These are phyloP conservation scores for Hedychridium roseum DNA, from an alignment of 2,888 invertebrate species.

Conservation along the genomic window DNA sequence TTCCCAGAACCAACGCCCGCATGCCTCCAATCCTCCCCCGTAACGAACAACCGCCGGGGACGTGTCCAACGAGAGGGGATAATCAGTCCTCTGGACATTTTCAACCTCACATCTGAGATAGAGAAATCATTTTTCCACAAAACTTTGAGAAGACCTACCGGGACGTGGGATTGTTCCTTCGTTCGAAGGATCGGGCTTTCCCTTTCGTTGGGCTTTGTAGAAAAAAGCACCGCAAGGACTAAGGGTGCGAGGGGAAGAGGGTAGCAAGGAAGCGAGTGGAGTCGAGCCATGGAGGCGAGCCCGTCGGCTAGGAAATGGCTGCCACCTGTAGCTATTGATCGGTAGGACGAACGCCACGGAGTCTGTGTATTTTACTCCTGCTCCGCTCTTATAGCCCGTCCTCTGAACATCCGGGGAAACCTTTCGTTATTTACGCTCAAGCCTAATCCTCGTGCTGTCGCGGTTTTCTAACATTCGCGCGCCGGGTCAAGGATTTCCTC, in stretches of 20 bases:
- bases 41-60: constrained; percentile 11
- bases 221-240: constrained; percentile 9
- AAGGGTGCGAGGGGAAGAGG: constrained; percentile 12
- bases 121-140: neutral
- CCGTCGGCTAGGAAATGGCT: constrained; percentile 61
- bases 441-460: too few relatives aligned
- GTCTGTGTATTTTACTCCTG: constrained; percentile 31
- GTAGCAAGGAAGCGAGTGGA: constrained; percentile 2
- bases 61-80: too few relatives aligned
- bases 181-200: too few relatives aligned
- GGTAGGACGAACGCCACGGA: constrained; percentile 54
- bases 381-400: too few relatives aligned
- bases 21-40: constrained; percentile 9
- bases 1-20: constrained; percentile 11
- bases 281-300: constrained; percentile 16
- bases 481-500: too few relatives aligned
- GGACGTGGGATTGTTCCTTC: neutral
- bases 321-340: constrained; percentile 65
- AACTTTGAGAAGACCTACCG: neutral
- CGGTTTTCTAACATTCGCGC: too few relatives aligned
- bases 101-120: neutral
- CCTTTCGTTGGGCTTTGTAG: too few relatives aligned
- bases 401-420: too few relatives aligned
- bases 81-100: too few relatives aligned
- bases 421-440: too few relatives aligned